These are phyloP conservation scores for Pseudorhiza aurosa DNA, from an alignment of 30 jellyfish, hydroid and myxozoan species.

Conservation along the genomic window DNA sequence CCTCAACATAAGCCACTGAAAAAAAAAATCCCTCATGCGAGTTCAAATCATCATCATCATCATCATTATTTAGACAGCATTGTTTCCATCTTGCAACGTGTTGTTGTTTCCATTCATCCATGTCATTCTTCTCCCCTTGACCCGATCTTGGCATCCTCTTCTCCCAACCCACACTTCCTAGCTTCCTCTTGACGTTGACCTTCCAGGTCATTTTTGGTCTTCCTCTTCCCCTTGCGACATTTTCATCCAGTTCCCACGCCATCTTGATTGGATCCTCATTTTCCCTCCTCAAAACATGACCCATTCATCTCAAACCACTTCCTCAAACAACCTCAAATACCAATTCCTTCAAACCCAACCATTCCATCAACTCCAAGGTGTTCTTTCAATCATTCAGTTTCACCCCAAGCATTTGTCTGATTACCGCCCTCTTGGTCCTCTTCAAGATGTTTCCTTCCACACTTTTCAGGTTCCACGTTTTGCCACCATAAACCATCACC, in stretches of 20 bases:
- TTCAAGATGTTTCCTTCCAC: conserved; percentile 1
- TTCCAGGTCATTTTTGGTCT: conserved; percentile 14
- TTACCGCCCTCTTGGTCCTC: conserved; percentile 14
- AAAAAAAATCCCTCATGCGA: too few species aligned
- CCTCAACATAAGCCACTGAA: too few species aligned
- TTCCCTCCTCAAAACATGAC: conserved; percentile 1
- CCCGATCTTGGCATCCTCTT: background rate
- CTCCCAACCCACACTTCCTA: background rate
- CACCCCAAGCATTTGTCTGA: conserved; percentile 10
- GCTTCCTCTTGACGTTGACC: background rate
- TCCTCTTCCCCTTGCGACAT: conserved; percentile 15
- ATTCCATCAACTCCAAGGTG: background rate
- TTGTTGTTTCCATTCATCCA: background rate
- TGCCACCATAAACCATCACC: conserved; percentile 17
- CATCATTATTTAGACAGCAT: conserved; percentile 2
- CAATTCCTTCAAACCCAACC: background rate
- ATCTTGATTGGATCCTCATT: background rate
- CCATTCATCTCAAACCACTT: background rate
- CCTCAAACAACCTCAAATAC: background rate
- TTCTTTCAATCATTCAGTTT: conserved; percentile 8
- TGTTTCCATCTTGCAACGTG: conserved; percentile 9
- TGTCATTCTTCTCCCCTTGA: background rate
- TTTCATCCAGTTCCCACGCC: background rate
- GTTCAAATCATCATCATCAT: conserved; percentile 6
- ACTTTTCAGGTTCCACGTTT: conserved; percentile 20